These are phyloP conservation scores for Ptychadena robeensis DNA, from an alignment of 2,797 vertebrate species.

Conservation along the genomic window DNA sequence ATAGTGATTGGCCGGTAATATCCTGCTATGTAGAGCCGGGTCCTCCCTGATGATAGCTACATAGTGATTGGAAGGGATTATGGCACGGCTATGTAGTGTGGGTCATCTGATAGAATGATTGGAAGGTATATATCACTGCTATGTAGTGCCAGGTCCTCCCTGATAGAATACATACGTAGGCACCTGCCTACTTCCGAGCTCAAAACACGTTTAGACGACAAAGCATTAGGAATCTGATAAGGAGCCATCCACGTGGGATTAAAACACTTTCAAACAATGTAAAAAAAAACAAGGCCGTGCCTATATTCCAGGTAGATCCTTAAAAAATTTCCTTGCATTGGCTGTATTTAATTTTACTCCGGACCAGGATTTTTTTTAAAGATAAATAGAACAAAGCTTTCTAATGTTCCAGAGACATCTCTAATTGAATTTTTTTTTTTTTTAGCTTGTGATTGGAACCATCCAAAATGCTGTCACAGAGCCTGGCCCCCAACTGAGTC, in stretches of 20 bases:
- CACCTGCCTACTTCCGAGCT: slow-evolving; percentile 80
- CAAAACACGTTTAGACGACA: slow-evolving; percentile 83
- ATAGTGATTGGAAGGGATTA: no score
- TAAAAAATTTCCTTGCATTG: slow-evolving; percentile 73
- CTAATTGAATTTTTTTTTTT: slow-evolving; percentile 79
- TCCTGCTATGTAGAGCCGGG: no score
- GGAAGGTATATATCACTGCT: no score
- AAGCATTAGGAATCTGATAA: slow-evolving; percentile 80
- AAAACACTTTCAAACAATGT: slow-evolving; percentile 76
- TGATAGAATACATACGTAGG: no score
- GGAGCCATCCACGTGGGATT: slow-evolving; percentile 79
- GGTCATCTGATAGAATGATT: no score
- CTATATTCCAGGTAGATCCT: slow-evolving; percentile 81
- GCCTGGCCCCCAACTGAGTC: slow-evolving; percentile 78
- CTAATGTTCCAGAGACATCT: slow-evolving; percentile 71
- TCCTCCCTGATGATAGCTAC: no score
- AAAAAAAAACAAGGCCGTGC: slow-evolving; percentile 75
- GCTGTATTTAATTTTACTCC: slow-evolving; percentile 70
- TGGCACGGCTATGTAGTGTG: no score
- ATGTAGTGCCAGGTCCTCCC: no score
- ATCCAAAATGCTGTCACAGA: slow-evolving; percentile 78
- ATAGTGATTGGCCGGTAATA: no score
- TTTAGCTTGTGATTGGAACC: slow-evolving; percentile 80
- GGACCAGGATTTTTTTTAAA: slow-evolving; percentile 62
- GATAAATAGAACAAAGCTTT: slow-evolving; percentile 65